A percentile compares a stretch with the other conserved stretches of the same genome.
These are phyloP conservation scores for Pseudachorutes palmiensis DNA, from an alignment of 1,140 invertebrate species.

Conservation along the genomic window DNA sequence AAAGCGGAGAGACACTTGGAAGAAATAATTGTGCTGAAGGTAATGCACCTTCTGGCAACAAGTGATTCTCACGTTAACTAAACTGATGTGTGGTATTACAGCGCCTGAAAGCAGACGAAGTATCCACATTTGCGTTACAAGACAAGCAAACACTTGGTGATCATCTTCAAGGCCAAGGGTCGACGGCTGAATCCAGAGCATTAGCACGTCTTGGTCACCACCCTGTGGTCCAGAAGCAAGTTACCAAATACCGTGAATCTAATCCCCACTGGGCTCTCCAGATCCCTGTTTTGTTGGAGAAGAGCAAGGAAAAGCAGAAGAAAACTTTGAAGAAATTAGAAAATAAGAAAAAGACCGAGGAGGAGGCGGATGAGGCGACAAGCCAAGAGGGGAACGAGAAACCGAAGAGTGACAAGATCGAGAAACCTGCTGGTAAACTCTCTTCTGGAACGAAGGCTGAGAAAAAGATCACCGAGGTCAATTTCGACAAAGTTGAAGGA, in stretches of 20 bases:
- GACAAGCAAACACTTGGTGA: conserved; percentile 7
- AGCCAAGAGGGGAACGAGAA: background rate
- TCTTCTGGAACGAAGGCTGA: background rate
- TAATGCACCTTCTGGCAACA: conserved; percentile 7
- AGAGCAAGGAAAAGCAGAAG: conserved; percentile 21
- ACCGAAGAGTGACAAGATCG: too few relatives aligned
- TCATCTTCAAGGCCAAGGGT: conserved; percentile 8
- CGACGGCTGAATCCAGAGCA: conserved; percentile 17
- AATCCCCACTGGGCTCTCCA: conserved; percentile 36
- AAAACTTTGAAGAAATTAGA: conserved; percentile 12
- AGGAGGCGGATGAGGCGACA: background rate
- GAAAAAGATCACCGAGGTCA: background rate
- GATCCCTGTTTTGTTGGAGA: conserved; percentile 35
- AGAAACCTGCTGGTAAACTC: too few relatives aligned
- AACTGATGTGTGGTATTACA: conserved; percentile 13
- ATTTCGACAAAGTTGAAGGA: background rate
- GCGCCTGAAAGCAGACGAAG: conserved; percentile 28
- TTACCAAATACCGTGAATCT: conserved; percentile 25
- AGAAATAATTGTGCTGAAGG: conserved; percentile 31
- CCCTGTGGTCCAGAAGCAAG: conserved; percentile 16
- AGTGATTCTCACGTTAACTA: background rate
- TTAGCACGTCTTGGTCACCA: conserved; percentile 24
- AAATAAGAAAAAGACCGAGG: conserved; percentile 11
- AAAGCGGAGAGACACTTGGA: conserved; percentile 28
- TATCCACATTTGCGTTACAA: conserved; percentile 25